Evolutionary conservation across 1,140 invertebrate genomes (phyloP).

Genomic region (Ephestia elutella): DNA sequence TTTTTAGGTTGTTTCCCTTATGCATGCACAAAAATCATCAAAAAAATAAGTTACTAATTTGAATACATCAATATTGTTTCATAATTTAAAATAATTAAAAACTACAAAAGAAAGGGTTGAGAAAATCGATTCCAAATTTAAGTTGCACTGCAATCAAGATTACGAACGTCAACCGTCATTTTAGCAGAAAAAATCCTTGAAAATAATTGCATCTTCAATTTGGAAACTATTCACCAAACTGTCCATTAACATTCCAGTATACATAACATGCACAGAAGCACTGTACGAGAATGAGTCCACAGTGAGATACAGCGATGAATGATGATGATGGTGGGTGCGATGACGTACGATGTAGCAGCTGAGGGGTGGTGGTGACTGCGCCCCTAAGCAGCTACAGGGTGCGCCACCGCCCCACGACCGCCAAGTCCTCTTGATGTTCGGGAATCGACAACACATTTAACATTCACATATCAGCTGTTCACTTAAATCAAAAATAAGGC

Average conservation of each 20-base stretch:
- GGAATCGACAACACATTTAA: conserved; percentile 3
- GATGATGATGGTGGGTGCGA: conserved; percentile 20
- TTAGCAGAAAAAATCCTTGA: no score
- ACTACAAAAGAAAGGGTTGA: no score
- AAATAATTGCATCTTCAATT: no score
- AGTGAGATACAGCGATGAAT: conserved; percentile 30
- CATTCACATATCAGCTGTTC: neutral
- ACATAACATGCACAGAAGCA: conserved; percentile 7
- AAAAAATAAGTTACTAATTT: no score
- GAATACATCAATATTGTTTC: no score
- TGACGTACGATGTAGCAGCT: conserved; percentile 58
- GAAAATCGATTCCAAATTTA: no score
- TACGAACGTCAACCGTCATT: no score
- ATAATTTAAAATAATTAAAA: no score
- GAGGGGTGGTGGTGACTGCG: conserved; percentile 54
- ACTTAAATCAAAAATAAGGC: neutral
- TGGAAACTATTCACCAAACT: neutral
- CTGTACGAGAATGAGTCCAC: conserved; percentile 10
- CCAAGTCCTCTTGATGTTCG: neutral
- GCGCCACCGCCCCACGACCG: conserved; percentile 26
- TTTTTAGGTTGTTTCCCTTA: no score
- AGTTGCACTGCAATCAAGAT: no score
- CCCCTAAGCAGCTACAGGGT: conserved; percentile 74
- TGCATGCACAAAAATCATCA: no score
- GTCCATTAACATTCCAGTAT: neutral